Evolutionary conservation across 2,888 invertebrate genomes (phyloP), one percentile per base, ranked within the genome.

Genomic region (Rosalia funebris): DNA sequence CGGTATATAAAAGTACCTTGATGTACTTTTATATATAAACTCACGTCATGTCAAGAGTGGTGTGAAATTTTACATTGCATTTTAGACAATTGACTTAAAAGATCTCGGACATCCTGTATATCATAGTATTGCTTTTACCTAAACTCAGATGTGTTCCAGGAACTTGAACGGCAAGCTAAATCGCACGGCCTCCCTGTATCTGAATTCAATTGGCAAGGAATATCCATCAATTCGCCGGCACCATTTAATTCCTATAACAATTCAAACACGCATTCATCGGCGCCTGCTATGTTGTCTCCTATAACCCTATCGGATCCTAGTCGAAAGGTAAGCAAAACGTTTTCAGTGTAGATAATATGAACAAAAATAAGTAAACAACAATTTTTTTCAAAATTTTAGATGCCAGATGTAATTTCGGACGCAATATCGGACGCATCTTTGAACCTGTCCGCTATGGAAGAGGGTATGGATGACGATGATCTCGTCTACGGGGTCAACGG

Each of bases 111-210:
- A n/a, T n/a, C n/a, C n/a, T n/a, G n/a, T n/a, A n/a, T n/a, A n/a
- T n/a, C n/a, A n/a, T n/a, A n/a, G n/a, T n/a, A n/a, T n/a, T n/a
- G n/a, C n/a, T n/a, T n/a, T n/a, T n/a, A n/a, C n/a, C n/a, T n/a
- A n/a, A n/a, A n/a, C n/a, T n/a, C n/a, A n/a, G n/a, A n/a, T 34
- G 11, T 50, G 10, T 11, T 53, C 53, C 81, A 93, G 89, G 92
- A 93, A 77, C 80, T 93, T 66, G 93, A 93, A 82, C 83, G 90
- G 44, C 87, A 91, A 73, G 92, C 91, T 0, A 89, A 90, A 72
- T 84, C 89, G 41, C 91, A 92, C 78, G 92, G 92, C 0, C 81
- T 92, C 48, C 87, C 89, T 0, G 77, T 90, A 47, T 81, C 86
- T 10, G 88, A 89, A 62, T 87, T 86, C 71, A 86, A 83, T 69